These are phyloP conservation scores for Homarus gammarus DNA, from an alignment of 2,888 invertebrate species.

Conservation along the genomic window DNA sequence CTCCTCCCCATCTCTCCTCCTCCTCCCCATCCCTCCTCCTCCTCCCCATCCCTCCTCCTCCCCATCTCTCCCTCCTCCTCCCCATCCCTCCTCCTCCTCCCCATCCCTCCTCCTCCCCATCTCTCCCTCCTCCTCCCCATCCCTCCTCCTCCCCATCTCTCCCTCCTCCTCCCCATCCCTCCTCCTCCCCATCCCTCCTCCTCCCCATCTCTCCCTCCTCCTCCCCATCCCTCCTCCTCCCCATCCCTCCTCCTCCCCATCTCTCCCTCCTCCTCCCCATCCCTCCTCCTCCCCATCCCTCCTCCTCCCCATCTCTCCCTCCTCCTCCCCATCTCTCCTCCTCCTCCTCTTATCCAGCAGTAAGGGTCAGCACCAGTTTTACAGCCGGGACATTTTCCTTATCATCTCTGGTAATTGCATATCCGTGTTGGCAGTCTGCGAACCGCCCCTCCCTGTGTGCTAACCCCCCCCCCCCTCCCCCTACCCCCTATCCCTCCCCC, in stretches of 20 bases:
- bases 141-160: neutral
- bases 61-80: neutral
- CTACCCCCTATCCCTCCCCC: neutral
- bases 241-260: neutral
- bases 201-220: neutral
- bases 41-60: neutral
- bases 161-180: neutral
- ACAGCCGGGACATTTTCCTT: constrained; percentile 13
- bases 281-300: neutral
- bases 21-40: neutral
- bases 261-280: neutral
- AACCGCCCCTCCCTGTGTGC: neutral
- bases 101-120: neutral
- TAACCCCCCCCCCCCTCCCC: neutral
- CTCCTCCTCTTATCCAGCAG: constrained; percentile 9
- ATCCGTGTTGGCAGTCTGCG: constrained; percentile 25
- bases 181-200: neutral
- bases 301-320: neutral
- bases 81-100: neutral
- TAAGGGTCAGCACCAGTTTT: constrained; percentile 23
- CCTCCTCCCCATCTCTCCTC: neutral
- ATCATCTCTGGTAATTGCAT: constrained; percentile 28
- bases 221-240: neutral
- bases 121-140: neutral
- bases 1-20: neutral